A percentile compares a stretch with the other conserved stretches of the same genome.
Evolutionary conservation across 2,888 invertebrate genomes (phyloP).

Genomic region (Brachylomia viminalis): DNA sequence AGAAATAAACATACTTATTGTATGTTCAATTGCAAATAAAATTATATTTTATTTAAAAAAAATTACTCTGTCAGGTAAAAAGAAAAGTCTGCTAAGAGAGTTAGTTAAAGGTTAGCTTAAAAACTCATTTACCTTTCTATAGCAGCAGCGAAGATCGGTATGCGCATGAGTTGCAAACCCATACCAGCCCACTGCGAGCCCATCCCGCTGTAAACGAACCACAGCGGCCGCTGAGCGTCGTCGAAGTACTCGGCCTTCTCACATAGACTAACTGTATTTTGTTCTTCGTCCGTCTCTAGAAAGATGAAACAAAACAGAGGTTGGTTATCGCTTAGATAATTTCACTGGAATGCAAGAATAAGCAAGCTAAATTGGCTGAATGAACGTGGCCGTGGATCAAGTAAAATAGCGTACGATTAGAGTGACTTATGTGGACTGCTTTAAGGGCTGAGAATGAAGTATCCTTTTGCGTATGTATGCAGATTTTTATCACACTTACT

Average conservation of each 20-base stretch:
- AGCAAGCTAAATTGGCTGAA: background rate
- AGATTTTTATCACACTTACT: conserved; percentile 67
- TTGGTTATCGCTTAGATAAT: no score
- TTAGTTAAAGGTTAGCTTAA: background rate
- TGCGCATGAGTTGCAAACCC: conserved; percentile 91
- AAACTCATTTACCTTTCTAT: conserved; percentile 82
- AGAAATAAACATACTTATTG: background rate
- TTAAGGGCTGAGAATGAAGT: no score
- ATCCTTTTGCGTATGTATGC: no score
- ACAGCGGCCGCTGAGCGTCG: conserved; percentile 87
- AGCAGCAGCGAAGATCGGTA: conserved; percentile 90
- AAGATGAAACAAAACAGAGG: background rate
- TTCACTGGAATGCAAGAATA: background rate
- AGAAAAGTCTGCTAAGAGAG: background rate
- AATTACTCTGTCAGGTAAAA: background rate
- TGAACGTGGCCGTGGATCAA: no score
- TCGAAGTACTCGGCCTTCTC: conserved; percentile 77
- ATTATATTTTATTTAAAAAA: no score
- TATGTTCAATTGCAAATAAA: background rate
- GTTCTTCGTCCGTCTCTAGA: conserved; percentile 76
- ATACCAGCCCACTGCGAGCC: conserved; percentile 93
- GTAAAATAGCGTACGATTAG: no score
- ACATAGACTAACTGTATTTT: conserved; percentile 68
- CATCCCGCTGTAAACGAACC: conserved; percentile 94
- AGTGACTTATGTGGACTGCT: no score